Conservation (phyloP, 2,888 invertebrate genomes). For the Drosophila kanekoi region DNA sequence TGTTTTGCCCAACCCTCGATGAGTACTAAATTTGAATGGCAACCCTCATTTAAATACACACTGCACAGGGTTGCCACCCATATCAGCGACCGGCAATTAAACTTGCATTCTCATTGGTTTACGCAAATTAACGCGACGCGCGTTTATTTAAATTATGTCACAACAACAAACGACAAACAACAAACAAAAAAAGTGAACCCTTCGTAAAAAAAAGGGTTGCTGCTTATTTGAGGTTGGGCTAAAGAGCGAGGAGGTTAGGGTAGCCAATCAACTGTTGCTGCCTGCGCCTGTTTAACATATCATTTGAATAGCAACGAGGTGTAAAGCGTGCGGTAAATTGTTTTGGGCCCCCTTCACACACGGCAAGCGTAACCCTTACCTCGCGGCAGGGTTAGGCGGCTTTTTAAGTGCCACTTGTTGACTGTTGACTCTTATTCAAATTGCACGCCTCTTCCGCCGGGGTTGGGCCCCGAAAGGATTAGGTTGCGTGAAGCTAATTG, state of each 20-base stretch:
- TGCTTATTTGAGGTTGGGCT: constrained; percentile 1
- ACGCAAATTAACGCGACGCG: constrained; percentile 70
- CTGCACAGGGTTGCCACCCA: constrained; percentile 62
- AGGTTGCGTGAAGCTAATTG: constrained; percentile 67
- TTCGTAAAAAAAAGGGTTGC: constrained; percentile 55
- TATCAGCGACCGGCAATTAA: constrained; percentile 65
- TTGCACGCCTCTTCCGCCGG: constrained; percentile 59
- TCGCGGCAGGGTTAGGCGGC: constrained; percentile 38
- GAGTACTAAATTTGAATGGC: constrained; percentile 33
- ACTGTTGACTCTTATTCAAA: constrained; percentile 61
- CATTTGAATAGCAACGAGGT: constrained; percentile 77
- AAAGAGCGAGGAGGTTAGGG: constrained; percentile 11
- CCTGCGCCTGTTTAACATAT: constrained; percentile 70
- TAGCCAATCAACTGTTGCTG: constrained; percentile 67
- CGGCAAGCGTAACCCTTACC: constrained; percentile 11
- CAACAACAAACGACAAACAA: constrained; percentile 38
- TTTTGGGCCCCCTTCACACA: background rate
- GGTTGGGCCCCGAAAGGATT: constrained; percentile 37
- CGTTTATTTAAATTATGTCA: constrained; percentile 59
- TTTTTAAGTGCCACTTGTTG: constrained; percentile 64
- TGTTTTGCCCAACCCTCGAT: background rate
- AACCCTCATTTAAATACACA: constrained; percentile 53
- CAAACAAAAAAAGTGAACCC: constrained; percentile 16
- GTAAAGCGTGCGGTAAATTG: constrained; percentile 49
- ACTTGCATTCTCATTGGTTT: constrained; percentile 76